Conservation (phyloP, 2,888 invertebrate species). For the Standfussiana lucernea region DNA sequence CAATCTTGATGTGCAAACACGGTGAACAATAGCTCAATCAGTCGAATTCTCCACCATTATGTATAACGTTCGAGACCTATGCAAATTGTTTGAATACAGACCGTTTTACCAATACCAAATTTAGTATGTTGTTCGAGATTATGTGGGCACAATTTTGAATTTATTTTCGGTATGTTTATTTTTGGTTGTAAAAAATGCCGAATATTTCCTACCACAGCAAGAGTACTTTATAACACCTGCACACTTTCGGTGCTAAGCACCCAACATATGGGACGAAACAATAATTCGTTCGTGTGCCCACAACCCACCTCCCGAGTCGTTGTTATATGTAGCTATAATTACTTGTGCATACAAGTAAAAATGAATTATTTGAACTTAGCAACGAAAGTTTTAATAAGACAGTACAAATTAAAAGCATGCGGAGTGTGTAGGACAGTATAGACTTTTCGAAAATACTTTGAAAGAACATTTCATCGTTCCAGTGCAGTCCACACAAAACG, state of each 20-base stretch:
- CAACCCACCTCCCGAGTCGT: too few species aligned
- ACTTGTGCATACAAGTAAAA: too few species aligned
- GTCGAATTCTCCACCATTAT: constrained; percentile 47
- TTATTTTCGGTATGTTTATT: not conserved
- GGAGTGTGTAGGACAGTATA: not conserved
- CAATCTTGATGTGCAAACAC: constrained; percentile 62
- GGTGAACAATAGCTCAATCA: constrained; percentile 65
- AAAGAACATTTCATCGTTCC: constrained; percentile 12
- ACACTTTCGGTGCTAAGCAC: too few species aligned
- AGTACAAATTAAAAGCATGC: not conserved
- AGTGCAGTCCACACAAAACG: constrained; percentile 24
- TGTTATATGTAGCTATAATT: too few species aligned
- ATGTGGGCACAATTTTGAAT: not conserved
- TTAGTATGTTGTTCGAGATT: constrained; percentile 25
- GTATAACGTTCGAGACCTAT: constrained; percentile 44
- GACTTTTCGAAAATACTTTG: not conserved
- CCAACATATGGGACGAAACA: too few species aligned
- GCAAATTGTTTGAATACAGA: constrained; percentile 55
- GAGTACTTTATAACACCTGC: not conserved
- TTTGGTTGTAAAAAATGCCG: not conserved
- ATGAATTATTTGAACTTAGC: too few species aligned
- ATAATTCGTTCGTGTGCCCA: too few species aligned
- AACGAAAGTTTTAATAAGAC: constrained; percentile 1
- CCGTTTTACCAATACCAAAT: constrained; percentile 35
- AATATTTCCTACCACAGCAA: not conserved